phyloP scores from a whole-genome alignment of 2,888 invertebrate species.

The Ichneumoninae sp. region DNA sequence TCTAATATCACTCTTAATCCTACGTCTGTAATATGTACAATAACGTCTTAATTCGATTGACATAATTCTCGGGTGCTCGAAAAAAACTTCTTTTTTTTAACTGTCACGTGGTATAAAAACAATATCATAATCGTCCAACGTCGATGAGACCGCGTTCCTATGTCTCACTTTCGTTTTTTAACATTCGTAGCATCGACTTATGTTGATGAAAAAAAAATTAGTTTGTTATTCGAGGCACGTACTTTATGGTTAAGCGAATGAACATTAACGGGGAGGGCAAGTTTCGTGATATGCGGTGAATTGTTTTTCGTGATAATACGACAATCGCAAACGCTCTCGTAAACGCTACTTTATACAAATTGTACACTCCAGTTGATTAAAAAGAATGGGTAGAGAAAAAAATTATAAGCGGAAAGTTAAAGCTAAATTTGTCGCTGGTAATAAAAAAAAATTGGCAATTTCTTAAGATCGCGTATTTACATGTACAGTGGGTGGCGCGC shows the following conservation, averaged over 20 bases:
- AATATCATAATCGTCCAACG: conserved; percentile 58
- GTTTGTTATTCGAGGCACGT: not conserved
- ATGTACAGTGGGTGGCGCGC: conserved; percentile 44
- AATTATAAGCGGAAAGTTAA: conserved; percentile 71
- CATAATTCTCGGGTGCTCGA: conserved; percentile 29
- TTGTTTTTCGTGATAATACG: conserved; percentile 5
- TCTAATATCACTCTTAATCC: conserved; percentile 69
- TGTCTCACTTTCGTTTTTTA: conserved; percentile 5
- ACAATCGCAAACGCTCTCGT: conserved; percentile 8
- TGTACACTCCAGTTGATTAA: conserved; percentile 52
- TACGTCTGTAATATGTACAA: conserved; percentile 67
- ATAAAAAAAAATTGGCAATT: conserved; percentile 68
- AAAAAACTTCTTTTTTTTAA: conserved; percentile 42
- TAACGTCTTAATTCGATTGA: conserved; percentile 46
- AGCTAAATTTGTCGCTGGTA: conserved; percentile 75
- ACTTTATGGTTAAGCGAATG: conserved; percentile 8
- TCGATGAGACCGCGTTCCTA: conserved; percentile 7
- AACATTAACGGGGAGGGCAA: conserved; percentile 6
- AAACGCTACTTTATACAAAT: conserved; percentile 56
- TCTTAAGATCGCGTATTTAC: conserved; percentile 59
- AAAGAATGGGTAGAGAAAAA: conserved; percentile 33
- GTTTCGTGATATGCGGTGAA: conserved; percentile 14
- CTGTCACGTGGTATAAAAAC: conserved; percentile 69
- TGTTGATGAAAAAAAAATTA: not conserved
- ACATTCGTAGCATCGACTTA: not conserved